These are phyloP conservation scores for Phortica okadai DNA, from an alignment of 2,888 invertebrate species.

Conservation along the genomic window DNA sequence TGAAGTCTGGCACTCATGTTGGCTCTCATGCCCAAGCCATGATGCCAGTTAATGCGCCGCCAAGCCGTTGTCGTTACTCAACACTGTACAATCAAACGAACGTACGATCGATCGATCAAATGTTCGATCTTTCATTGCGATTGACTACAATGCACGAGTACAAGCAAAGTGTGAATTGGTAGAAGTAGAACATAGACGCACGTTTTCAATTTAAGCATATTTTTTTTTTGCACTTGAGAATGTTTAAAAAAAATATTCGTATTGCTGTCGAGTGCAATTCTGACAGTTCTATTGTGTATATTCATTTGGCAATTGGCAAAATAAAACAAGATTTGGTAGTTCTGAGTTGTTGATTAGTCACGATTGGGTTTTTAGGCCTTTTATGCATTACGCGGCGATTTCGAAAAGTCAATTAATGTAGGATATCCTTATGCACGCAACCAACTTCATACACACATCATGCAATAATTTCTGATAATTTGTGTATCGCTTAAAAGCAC, in stretches of 20 bases:
- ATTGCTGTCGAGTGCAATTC: not conserved
- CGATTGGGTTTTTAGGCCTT: too few relatives aligned
- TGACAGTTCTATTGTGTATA: not conserved
- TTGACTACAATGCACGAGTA: not conserved
- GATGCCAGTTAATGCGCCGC: constrained; percentile 18
- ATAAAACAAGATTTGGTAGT: too few relatives aligned
- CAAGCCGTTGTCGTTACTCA: not conserved
- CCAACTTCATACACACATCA: too few relatives aligned
- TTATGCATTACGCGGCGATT: too few relatives aligned
- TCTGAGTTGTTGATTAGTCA: too few relatives aligned
- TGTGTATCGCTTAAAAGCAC: too few relatives aligned
- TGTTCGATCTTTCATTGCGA: not conserved
- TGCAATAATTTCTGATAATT: too few relatives aligned
- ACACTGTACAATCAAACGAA: not conserved
- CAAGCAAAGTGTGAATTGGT: constrained; percentile 23
- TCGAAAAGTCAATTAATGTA: too few relatives aligned
- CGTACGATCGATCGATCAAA: constrained; percentile 1
- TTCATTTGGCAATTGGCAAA: too few relatives aligned
- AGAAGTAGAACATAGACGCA: not conserved
- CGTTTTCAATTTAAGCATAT: not conserved
- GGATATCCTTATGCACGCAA: too few relatives aligned
- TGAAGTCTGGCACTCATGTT: not conserved
- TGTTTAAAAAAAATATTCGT: not conserved
- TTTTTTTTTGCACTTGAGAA: not conserved
- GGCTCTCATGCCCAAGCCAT: not conserved